Evolutionary conservation across 1,140 invertebrate genomes (phyloP).

Genomic region (Diorhabda sublineata): DNA sequence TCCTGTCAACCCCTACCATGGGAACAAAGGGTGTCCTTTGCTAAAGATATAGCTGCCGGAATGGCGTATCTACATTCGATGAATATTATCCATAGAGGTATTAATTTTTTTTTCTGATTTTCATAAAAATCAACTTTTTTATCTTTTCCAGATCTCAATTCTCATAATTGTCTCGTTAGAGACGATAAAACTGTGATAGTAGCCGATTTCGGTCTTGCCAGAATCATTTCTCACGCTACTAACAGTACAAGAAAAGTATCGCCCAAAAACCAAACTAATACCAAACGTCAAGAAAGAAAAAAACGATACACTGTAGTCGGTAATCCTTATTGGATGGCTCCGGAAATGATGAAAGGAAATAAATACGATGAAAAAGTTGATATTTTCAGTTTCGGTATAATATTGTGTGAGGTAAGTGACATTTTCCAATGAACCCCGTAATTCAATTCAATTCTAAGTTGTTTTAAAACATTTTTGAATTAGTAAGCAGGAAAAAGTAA

Average conservation of each 20-base stretch:
- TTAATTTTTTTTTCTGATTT: background rate
- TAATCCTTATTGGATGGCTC: constrained; percentile 98
- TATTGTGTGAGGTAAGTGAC: constrained; percentile 80
- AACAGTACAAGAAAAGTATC: constrained; percentile 44
- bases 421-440: background rate
- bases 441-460: constrained; percentile 4
- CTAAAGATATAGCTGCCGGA: constrained; percentile 86
- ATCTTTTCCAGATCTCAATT: constrained; percentile 73
- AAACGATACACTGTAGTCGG: constrained; percentile 80
- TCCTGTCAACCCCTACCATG: constrained; percentile 67
- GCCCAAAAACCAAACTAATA: constrained; percentile 32
- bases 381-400: constrained; percentile 95
- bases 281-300: constrained; percentile 57
- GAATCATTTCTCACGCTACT: constrained; percentile 69
- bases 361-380: constrained; percentile 97
- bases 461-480: background rate
- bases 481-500: too few species aligned
- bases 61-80: constrained; percentile 91
- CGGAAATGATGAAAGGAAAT: constrained; percentile 95
- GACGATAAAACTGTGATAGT: constrained; percentile 86
- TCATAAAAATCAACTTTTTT: background rate
- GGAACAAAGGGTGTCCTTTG: constrained; percentile 77
- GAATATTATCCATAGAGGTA: constrained; percentile 84
- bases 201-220: constrained; percentile 89
- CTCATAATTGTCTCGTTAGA: constrained; percentile 88